Base-by-base conservation (phyloP, 2,888 invertebrate genomes). In the Andrena haemorrhoa region DNA sequence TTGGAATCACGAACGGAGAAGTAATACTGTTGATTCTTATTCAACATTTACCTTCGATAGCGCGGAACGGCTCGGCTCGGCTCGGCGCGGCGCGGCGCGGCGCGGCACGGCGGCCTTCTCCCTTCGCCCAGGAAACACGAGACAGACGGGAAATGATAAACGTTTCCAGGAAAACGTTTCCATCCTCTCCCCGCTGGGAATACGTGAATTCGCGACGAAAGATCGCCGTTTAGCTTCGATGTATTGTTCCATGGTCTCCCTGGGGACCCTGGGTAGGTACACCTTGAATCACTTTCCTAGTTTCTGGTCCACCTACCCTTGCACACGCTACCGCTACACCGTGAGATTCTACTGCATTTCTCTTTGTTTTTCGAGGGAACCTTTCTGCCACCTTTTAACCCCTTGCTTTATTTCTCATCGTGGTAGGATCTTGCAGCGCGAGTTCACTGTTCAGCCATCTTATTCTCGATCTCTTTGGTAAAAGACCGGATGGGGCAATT, bases 11-110 rank as follows among this genome's bases (percentile, higher is more conserved):
- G 47, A 49, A 49, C 31, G 29, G 6, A n/a, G 8, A 12, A 41
- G 61, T 77, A 69, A 77, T 72, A 72, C 71, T 47, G 72, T 77
- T 80, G 78, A 77, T 78, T 80, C 61, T 80, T 61, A 80, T 80
- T 80, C 78, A 77, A 80, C 78, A 71, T 77, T 80, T 77, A 56
- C 78, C 33, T 23, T 71, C 56, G 66, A 64, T 49, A 49, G 29
- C 23, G 20, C 56, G 35, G 56, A 53, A 63, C 51, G 70, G 60
- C 16, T n/a, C n/a, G n/a, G n/a, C n/a, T n/a, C n/a, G n/a, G n/a
- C n/a, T n/a, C n/a, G n/a, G n/a, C n/a, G n/a, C n/a, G n/a, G n/a
- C n/a, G n/a, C n/a, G n/a, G n/a, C n/a, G n/a, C n/a, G n/a, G 29
- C 23, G 20, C 56, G 35, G 56, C 35, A 63, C 51, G 70, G 60